Evolutionary conservation across 2,797 vertebrate species (phyloP).

Genomic region (Scomberomorus guttatus): DNA sequence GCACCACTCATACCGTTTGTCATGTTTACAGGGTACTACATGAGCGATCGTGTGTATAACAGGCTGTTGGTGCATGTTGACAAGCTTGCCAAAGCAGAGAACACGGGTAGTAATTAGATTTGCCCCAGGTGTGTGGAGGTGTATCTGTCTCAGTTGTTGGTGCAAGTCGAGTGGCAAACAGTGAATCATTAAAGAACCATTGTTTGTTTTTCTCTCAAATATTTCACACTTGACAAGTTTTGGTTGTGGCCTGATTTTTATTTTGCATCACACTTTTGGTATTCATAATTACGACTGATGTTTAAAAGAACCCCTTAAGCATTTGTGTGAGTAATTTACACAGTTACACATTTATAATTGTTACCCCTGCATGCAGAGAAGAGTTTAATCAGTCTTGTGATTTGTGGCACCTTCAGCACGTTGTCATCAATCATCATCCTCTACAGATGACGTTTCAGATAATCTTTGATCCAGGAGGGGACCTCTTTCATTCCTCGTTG

Average conservation of each 20-base stretch:
- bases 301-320: neutral
- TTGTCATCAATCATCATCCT: constrained; percentile 4
- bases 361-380: neutral
- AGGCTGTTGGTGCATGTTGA: neutral
- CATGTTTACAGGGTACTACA: constrained; percentile 68
- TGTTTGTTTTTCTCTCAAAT: neutral
- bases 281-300: neutral
- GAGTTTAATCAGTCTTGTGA: neutral
- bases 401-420: neutral
- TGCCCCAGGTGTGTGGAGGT: neutral
- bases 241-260: neutral
- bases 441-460: constrained; percentile 13
- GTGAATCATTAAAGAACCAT: neutral
- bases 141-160: constrained; percentile 2
- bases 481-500: neutral
- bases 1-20: constrained; percentile 89
- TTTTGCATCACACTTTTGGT: constrained; percentile 8
- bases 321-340: constrained; percentile 3
- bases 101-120: neutral
- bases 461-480: neutral
- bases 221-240: neutral
- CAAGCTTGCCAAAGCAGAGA: neutral
- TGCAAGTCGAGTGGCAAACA: neutral
- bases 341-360: neutral
- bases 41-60: neutral